Base-by-base conservation (phyloP, 2,797 vertebrate genomes). In the Salmo trutta region DNA sequence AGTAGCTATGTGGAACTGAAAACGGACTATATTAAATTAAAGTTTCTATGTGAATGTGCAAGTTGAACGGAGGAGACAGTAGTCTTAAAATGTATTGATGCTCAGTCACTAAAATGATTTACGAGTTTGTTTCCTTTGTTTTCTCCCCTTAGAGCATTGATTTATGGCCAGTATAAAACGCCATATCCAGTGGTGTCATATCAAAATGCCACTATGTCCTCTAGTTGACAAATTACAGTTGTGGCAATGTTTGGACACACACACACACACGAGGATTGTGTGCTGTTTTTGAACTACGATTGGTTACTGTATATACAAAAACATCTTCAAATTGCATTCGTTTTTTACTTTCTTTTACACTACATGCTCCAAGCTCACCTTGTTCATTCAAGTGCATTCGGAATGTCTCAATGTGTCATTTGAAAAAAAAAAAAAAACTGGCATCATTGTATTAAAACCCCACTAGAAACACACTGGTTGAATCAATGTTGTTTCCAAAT, bases 121-220 rank as follows among this genome's bases (percentile, higher is more conserved):
- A 87, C 81, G 81, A 82, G 78, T 73, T 66, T 75, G 75, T 70
- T 82, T 74, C 68, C 62, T 79, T 76, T 76, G 19, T 76, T 77
- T 79, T 78, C 74, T 64, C 56, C 56, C 73, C 29, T 62, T 29
- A 47, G 33, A 77, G 74, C 69, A 67, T 77, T 86, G 84, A 85
- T 88, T 86, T 85, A 90, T 88, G 79, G 81, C 78, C 69, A 78
- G 79, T 77, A 84, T 85, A 82, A 85, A 81, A 77, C 54, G 59
- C 77, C 84, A 81, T 83, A 79, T 86, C 85, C 83, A 59, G 36
- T 29, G 73, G 78, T 78, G 76, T 81, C 78, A 82, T 81, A 76
- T 86, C 74, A 76, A 84, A 84, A 75, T 71, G 73, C 6, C 70
- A 79, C 81, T 78, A 52, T 75, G 73, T 82, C 81, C 74, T 85